Evolutionary conservation across 2,888 invertebrate genomes (phyloP).

Genomic region (Serripes groenlandicus): DNA sequence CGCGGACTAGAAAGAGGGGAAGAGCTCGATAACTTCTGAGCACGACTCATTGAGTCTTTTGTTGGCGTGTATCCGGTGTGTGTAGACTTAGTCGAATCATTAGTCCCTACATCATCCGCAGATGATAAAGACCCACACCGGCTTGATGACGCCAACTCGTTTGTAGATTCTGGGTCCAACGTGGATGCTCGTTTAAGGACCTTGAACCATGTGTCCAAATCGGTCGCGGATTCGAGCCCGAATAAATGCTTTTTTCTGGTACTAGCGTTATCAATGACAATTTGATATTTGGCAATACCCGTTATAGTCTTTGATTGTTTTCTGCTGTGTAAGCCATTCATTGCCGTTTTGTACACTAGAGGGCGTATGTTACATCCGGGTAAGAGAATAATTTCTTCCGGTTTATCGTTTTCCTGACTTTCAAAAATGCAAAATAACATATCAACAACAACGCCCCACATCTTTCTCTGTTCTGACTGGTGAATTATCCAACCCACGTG

Average conservation of each 20-base stretch:
- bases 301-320: conserved; percentile 71
- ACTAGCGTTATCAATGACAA: conserved; percentile 76
- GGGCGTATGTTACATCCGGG: conserved; percentile 78
- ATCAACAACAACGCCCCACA: conserved; percentile 79
- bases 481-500: conserved; percentile 79
- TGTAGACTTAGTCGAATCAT: conserved; percentile 22
- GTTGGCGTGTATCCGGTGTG: conserved; percentile 54
- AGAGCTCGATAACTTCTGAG: conserved; percentile 39
- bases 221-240: conserved; percentile 69
- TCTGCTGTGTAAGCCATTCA: conserved; percentile 59
- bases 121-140: conserved; percentile 11
- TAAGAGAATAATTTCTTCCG: conserved; percentile 75
- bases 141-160: conserved; percentile 49
- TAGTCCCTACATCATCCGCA: conserved; percentile 10
- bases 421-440: conserved; percentile 81
- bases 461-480: conserved; percentile 68
- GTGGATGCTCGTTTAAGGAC: conserved; percentile 70
- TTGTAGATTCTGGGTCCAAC: conserved; percentile 67
- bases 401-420: conserved; percentile 65
- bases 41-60: conserved; percentile 53
- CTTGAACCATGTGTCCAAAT: conserved; percentile 72
- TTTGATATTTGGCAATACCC: conserved; percentile 76
- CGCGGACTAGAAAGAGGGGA: conserved; percentile 31
- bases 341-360: conserved; percentile 75
- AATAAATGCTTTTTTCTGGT: conserved; percentile 74